Evolutionary conservation across 2,113 vertebrate genomes (phyloP).

Genomic region (Haliaeetus leucogaster): DNA sequence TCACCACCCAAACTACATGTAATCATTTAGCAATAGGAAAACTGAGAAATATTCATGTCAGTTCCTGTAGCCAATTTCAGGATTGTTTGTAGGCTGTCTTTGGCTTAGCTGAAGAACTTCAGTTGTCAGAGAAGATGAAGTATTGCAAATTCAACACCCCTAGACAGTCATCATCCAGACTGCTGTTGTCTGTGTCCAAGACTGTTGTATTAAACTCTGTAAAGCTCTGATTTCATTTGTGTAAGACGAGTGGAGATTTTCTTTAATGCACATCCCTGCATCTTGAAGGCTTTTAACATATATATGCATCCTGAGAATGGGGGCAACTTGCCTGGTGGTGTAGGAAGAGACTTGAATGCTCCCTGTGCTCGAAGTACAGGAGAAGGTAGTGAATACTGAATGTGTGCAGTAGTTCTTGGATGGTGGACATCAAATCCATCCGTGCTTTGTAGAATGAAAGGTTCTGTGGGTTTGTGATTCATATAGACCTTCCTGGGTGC

Average conservation of each 20-base stretch:
- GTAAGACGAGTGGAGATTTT: not conserved
- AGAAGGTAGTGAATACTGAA: not conserved
- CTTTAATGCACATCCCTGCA: not conserved
- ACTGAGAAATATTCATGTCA: conserved; percentile 36
- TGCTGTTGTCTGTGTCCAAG: not conserved
- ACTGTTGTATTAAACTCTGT: not conserved
- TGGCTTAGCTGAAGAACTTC: conserved; percentile 33
- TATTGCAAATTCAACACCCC: not conserved
- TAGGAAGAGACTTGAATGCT: not conserved
- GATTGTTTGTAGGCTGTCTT: conserved; percentile 37
- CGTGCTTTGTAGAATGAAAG: not conserved
- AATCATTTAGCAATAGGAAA: conserved; percentile 33
- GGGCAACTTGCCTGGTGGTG: rapidly evolving
- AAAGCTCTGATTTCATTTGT: not conserved
- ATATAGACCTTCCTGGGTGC: not conserved
- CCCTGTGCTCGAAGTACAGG: not conserved
- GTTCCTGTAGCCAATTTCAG: conserved; percentile 15
- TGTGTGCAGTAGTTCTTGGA: rapidly evolving
- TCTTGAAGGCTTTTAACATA: not conserved
- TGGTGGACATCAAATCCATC: not conserved
- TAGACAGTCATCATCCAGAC: not conserved
- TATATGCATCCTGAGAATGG: rapidly evolving
- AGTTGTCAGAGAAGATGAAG: conserved; percentile 16
- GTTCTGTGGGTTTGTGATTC: not conserved
- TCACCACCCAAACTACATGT: not conserved